Evolutionary conservation across 2,888 invertebrate species (phyloP).

Genomic region (Cabera pusaria): DNA sequence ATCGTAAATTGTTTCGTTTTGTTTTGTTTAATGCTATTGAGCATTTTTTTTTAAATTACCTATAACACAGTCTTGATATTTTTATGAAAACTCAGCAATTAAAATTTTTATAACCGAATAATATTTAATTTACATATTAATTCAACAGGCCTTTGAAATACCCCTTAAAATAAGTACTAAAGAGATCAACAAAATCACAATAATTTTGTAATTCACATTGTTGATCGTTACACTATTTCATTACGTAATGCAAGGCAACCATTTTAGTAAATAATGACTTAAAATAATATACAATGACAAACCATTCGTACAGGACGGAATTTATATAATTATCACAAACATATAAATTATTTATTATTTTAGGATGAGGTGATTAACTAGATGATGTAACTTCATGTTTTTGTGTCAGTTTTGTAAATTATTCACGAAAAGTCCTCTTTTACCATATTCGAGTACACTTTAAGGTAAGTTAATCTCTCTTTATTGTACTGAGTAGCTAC

Average conservation of each 20-base stretch:
- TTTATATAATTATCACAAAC: slow-evolving; percentile 63
- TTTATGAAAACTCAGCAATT: slow-evolving; percentile 1
- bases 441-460: too few species aligned
- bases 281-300: slow-evolving; percentile 36
- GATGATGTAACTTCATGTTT: not conserved
- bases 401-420: too few species aligned
- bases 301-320: slow-evolving; percentile 46
- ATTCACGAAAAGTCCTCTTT: too few species aligned
- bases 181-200: slow-evolving; percentile 23
- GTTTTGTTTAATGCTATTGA: too few species aligned
- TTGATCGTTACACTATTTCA: slow-evolving; percentile 29
- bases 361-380: slow-evolving; percentile 16
- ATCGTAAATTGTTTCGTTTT: too few species aligned
- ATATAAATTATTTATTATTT: slow-evolving; percentile 19
- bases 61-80: slow-evolving; percentile 2
- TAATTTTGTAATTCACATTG: slow-evolving; percentile 2
- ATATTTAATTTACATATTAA: too few species aligned
- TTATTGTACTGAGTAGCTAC: too few species aligned
- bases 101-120: too few species aligned
- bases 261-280: slow-evolving; percentile 39
- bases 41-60: too few species aligned
- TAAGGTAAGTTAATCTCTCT: too few species aligned
- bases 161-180: slow-evolving; percentile 9
- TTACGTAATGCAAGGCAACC: slow-evolving; percentile 80
- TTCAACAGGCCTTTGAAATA: slow-evolving; percentile 8